Base-by-base conservation (phyloP, 2,797 vertebrate species). In the Artibeus lituratus region DNA sequence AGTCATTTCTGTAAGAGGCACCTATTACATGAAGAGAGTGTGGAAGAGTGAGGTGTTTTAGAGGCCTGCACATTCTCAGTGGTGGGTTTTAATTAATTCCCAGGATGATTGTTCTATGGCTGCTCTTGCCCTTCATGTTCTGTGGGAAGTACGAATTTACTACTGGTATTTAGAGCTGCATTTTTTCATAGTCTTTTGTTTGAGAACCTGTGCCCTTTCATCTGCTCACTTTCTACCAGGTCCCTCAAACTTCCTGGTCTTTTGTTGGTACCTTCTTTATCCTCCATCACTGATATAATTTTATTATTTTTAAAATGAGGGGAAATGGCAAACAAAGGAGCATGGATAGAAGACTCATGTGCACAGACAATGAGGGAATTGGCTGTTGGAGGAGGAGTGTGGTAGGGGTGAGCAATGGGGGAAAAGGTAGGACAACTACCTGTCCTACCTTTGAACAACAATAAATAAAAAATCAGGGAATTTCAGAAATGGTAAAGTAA, bases 61-160 rank as follows among this genome's bases (percentile, higher is more conserved):
- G 8, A 62, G 53, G 9, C 26, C 47, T 67, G 18, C 12, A 29
- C 11, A n/a, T 94, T 86, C 69, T 78, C 49, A 57, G 18, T 18
- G 22, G 35, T 35, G 8, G 62, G 47, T 70, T 93, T 91, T 92
- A 95, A 59, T 90, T 76, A 73, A 96, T 94, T 92, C 67, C 62
- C 51, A 21, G 49, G 83, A 35, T 76, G 65, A 80, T 22, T 37
- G 12, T 47, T 32, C 44, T 18, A 22, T 26, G 49, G 37, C 18
- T 51, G 37, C 26, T 26, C 57, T 51, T 72, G 35, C 39, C 53
- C 72, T 90, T 81, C 16, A 6, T 62, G 16, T 87, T 96, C 77
- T 62, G 6, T 47, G 29, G 67, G 29, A 94, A 95, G 53, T 92
- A 32, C 69, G 72, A 78, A 42, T 62, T 89, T 73, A 53, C 70